phyloP scores from a whole-genome alignment of 1,140 invertebrate species.

The Drosophila paulistorum region DNA sequence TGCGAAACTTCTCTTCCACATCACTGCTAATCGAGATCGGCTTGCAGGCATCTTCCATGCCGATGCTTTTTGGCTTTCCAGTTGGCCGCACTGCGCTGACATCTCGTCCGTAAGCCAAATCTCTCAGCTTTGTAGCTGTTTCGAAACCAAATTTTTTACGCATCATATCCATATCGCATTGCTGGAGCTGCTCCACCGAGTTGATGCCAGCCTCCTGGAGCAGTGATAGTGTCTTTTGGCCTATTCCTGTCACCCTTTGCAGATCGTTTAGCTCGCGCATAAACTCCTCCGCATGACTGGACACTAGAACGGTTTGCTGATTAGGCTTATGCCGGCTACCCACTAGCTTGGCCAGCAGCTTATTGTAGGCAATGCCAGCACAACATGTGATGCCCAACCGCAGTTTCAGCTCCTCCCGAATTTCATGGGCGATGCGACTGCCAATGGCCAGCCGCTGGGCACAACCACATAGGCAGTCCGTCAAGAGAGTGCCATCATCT shows the following conservation, averaged over 20 bases:
- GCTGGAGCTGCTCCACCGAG: constrained; percentile 87
- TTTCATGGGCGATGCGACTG: constrained; percentile 88
- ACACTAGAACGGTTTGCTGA: constrained; percentile 91
- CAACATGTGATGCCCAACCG: constrained; percentile 90
- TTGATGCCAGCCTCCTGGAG: constrained; percentile 87
- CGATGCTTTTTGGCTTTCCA: constrained; percentile 88
- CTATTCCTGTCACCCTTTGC: constrained; percentile 89
- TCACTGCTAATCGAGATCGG: constrained; percentile 88
- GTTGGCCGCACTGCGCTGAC: constrained; percentile 87
- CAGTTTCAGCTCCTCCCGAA: constrained; percentile 86
- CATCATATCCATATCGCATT: constrained; percentile 85
- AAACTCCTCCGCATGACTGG: constrained; percentile 86
- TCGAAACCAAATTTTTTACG: constrained; percentile 87
- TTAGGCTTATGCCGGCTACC: constrained; percentile 90
- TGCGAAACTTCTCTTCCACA: constrained; percentile 87
- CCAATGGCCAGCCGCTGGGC: constrained; percentile 86
- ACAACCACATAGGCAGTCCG: constrained; percentile 89
- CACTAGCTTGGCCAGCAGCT: constrained; percentile 91
- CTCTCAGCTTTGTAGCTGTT: constrained; percentile 87
- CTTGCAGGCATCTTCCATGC: constrained; percentile 90
- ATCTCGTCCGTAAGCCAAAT: constrained; percentile 89
- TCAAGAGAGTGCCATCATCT: constrained; percentile 80
- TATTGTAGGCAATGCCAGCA: constrained; percentile 93
- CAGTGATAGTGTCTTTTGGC: constrained; percentile 86
- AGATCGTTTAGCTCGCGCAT: constrained; percentile 86